Evolutionary conservation across 2,888 invertebrate species (phyloP).

Genomic region (Pammene fasciana): DNA sequence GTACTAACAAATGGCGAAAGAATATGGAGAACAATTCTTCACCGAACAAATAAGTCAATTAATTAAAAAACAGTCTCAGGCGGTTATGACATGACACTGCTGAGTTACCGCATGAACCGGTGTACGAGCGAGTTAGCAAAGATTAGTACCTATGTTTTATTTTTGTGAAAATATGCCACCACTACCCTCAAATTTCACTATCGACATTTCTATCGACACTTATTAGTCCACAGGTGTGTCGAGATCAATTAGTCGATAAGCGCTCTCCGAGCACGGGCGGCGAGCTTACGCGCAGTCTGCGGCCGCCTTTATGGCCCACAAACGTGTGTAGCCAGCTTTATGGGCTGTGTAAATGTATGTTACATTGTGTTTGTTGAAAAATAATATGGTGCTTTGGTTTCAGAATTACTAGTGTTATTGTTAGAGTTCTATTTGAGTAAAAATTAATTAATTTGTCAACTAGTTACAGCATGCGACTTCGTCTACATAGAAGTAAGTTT

Average conservation of each 20-base stretch:
- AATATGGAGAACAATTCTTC: too few relatives aligned
- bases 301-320: conserved; percentile 16
- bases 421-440: not conserved
- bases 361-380: conserved; percentile 15
- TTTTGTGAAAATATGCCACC: too few relatives aligned
- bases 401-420: not conserved
- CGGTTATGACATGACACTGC: too few relatives aligned
- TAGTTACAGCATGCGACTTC: too few relatives aligned
- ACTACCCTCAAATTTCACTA: not conserved
- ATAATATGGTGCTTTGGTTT: not conserved
- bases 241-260: conserved; percentile 74
- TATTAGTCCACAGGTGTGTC: conserved; percentile 56
- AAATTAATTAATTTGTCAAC: too few relatives aligned
- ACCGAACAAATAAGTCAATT: too few relatives aligned
- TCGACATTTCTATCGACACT: conserved; percentile 26
- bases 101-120: too few relatives aligned
- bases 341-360: conserved; percentile 7
- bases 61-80: too few relatives aligned
- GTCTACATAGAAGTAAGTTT: too few relatives aligned
- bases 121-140: too few relatives aligned
- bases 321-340: conserved; percentile 25
- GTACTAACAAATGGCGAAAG: too few relatives aligned
- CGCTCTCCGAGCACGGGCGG: conserved; percentile 42
- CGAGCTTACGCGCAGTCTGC: not conserved
- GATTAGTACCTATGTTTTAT: too few relatives aligned